Conservation (phyloP, 2,113 vertebrate species). For the Lepus timidus region DNA sequence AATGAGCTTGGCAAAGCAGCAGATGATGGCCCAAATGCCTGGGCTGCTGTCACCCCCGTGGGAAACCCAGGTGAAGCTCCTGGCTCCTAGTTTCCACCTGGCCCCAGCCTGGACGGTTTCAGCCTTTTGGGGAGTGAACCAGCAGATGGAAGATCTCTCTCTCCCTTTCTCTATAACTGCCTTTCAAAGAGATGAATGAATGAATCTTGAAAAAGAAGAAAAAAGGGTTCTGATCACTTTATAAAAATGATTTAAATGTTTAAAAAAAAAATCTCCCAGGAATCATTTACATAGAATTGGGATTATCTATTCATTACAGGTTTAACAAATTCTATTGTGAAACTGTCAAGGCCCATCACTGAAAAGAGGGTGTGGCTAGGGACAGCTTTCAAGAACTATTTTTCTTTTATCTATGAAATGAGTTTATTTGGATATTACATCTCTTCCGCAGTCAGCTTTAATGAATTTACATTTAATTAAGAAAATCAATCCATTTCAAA, state of each 20-base stretch:
- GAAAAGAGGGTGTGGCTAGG: neutral
- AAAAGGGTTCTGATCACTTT: neutral
- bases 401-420: neutral
- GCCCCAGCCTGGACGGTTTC: too few relatives aligned
- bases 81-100: too few relatives aligned
- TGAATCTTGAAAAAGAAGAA: too few relatives aligned
- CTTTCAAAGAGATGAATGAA: too few relatives aligned
- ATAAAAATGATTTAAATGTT: constrained; percentile 40
- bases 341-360: neutral
- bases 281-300: neutral
- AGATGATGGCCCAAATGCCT: too few relatives aligned
- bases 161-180: too few relatives aligned
- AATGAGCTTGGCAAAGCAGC: too few relatives aligned
- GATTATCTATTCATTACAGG: neutral
- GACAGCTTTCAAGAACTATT: neutral
- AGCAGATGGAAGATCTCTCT: too few relatives aligned
- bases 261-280: neutral
- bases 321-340: constrained; percentile 16
- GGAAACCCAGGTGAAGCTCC: too few relatives aligned
- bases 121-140: too few relatives aligned
- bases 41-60: too few relatives aligned
- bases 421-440: neutral
- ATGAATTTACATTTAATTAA: constrained; percentile 16
- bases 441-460: constrained; percentile 19
- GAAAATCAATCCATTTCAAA: constrained; percentile 30